A percentile compares a stretch with the other conserved stretches of the same genome.
phyloP scores from a whole-genome alignment of 2,797 vertebrate genomes.

The Galaxias olidus region DNA sequence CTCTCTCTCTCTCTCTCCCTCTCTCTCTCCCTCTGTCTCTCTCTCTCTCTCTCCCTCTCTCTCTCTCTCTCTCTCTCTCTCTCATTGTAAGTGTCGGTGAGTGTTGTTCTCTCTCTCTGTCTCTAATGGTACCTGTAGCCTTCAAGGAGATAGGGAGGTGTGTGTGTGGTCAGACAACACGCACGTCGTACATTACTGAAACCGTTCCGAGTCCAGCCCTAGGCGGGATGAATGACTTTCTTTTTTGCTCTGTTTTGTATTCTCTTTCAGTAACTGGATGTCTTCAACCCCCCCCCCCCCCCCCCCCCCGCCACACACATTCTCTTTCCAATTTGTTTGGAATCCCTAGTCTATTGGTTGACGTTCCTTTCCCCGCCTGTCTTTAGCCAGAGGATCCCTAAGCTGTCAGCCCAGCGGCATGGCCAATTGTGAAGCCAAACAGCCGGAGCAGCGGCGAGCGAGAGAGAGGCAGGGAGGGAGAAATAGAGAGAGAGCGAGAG shows the following conservation, averaged over 20 bases:
- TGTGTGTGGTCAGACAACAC: slow-evolving; percentile 43
- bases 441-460: slow-evolving; percentile 61
- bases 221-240: too few species aligned
- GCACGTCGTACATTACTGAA: too few species aligned
- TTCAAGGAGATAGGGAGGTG: slow-evolving; percentile 33
- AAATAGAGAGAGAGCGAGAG: slow-evolving; percentile 39
- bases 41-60: slow-evolving; percentile 1
- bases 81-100: too few species aligned
- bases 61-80: neutral
- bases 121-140: slow-evolving; percentile 34
- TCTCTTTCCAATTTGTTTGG: neutral
- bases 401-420: slow-evolving; percentile 46
- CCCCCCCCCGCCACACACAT: slow-evolving; percentile 9
- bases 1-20: slow-evolving; percentile 11
- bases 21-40: neutral
- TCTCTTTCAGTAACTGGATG: neutral
- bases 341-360: slow-evolving; percentile 26
- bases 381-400: slow-evolving; percentile 62
- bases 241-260: neutral
- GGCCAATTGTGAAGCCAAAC: slow-evolving; percentile 64
- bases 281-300: neutral
- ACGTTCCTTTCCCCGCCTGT: slow-evolving; percentile 30
- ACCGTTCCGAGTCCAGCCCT: too few species aligned
- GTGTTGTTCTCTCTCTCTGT: too few species aligned
- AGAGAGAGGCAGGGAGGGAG: slow-evolving; percentile 41